Conservation (phyloP, 2,113 vertebrate species). For the Odontophorus gujanensis region DNA sequence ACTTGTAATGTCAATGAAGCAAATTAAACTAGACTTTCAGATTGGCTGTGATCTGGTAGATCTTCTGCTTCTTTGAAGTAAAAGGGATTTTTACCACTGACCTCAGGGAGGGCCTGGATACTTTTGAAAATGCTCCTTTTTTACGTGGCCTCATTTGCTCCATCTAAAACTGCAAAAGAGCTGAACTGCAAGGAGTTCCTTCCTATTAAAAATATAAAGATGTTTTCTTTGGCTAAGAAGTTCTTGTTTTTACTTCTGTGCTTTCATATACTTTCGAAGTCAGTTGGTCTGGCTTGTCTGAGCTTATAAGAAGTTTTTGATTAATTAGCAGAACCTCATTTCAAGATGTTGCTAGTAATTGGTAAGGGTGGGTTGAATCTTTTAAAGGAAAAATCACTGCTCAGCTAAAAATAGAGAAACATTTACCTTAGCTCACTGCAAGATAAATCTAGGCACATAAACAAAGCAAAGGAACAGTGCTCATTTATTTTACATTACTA, state of each 20-base stretch:
- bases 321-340: constrained; percentile 41
- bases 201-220: constrained; percentile 52
- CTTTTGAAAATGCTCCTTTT: background rate
- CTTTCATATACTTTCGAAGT: constrained; percentile 48
- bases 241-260: constrained; percentile 33
- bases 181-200: background rate
- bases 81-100: background rate
- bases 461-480: background rate
- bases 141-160: background rate
- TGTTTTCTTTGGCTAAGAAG: constrained; percentile 52
- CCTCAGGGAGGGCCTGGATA: background rate
- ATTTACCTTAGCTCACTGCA: background rate
- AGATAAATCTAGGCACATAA: background rate
- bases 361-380: background rate
- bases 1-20: background rate
- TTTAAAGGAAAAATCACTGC: background rate
- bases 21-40: background rate
- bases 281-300: constrained; percentile 24
- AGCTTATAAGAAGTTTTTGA: constrained; percentile 37
- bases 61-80: background rate
- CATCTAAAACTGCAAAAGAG: background rate
- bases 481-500: background rate
- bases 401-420: background rate
- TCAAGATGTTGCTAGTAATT: constrained; percentile 30
- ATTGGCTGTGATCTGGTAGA: background rate